phyloP scores from a whole-genome alignment of 2,888 invertebrate genomes.

The Rhingia campestris region DNA sequence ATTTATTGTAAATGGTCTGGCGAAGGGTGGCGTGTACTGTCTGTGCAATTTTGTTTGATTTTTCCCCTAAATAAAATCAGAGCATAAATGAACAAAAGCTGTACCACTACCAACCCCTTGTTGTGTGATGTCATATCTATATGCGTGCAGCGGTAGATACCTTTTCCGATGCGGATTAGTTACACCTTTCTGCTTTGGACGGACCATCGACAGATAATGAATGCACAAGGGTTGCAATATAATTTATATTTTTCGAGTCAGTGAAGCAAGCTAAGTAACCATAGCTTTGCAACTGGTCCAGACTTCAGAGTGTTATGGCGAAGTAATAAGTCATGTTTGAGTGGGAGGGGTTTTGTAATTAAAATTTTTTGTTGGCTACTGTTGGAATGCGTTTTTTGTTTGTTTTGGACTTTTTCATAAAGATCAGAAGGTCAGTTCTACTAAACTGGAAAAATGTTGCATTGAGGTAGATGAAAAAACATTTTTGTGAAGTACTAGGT shows the following conservation, averaged over 20 bases:
- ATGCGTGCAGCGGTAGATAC: slow-evolving; percentile 52
- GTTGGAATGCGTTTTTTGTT: no score
- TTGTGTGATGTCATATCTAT: slow-evolving; percentile 1
- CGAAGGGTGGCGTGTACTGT: slow-evolving; percentile 46
- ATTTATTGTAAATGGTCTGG: slow-evolving; percentile 66
- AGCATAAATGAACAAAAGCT: slow-evolving; percentile 41
- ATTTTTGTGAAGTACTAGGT: no score
- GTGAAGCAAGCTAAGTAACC: slow-evolving; percentile 39
- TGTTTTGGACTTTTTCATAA: no score
- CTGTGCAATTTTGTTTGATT: slow-evolving; percentile 31
- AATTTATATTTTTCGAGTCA: slow-evolving; percentile 49
- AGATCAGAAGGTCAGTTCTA: no score
- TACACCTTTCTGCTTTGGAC: slow-evolving; percentile 71
- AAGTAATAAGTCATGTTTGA: no score
- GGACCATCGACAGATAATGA: slow-evolving; percentile 31
- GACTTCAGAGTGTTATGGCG: not conserved
- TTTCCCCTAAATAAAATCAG: slow-evolving; percentile 65
- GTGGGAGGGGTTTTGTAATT: no score
- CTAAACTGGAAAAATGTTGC: no score
- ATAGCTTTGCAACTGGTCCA: slow-evolving; percentile 20
- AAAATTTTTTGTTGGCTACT: no score
- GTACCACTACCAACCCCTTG: slow-evolving; percentile 16
- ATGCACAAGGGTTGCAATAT: slow-evolving; percentile 65
- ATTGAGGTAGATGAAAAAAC: no score
- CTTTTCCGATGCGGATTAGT: slow-evolving; percentile 67